Base-by-base conservation (phyloP, 2,888 invertebrate species). In the Branchipolynoe longqiensis region DNA sequence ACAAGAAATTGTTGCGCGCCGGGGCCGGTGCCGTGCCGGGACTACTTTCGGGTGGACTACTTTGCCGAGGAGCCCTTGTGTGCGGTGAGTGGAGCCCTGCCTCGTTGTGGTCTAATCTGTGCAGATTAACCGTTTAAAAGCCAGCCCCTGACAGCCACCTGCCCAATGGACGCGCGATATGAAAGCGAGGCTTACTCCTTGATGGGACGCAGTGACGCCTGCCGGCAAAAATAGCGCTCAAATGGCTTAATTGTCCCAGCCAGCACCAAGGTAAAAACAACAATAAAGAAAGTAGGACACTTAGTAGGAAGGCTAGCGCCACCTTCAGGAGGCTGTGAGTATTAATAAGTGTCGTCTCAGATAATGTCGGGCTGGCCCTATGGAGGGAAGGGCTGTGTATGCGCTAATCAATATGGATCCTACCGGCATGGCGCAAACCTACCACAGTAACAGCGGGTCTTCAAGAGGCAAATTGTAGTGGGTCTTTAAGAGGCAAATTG, bases 221-320 rank as follows among this genome's bases (percentile, higher is more conserved):
- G 28, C 31, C 31, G 25, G 62, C 25, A 25, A 62, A 62, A 62
- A 62, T 62, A 31, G 62, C 62, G 25, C 31, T 31, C 62, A 62
- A 62, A 62, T 62, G 62, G 62, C 62, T 62, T 62, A 62, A 62
- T 62, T 62, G 62, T 62, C 31, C 62, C 62, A 62, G 28, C 62
- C 31, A 31, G 25, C 62, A n/a, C n/a, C n/a, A n/a, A n/a, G n/a
- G n/a, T n/a, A n/a, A n/a, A n/a, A n/a, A n/a, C n/a, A n/a, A n/a
- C n/a, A n/a, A n/a, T n/a, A n/a, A n/a, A n/a, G n/a, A 62, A 62
- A 62, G 28, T 62, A 62, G 62, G 62, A 31, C 62, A 62, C 31
- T 62, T 62, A 62, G 18, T 31, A 18, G 18, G 48, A 18, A 8
- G 8, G 8, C 48, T 48, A 8, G 8, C 48, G 8, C 18, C 48